Evolutionary conservation across 2,888 invertebrate species (phyloP), one percentile per base, ranked within the genome.

Genomic region (Spicauda simplicius): DNA sequence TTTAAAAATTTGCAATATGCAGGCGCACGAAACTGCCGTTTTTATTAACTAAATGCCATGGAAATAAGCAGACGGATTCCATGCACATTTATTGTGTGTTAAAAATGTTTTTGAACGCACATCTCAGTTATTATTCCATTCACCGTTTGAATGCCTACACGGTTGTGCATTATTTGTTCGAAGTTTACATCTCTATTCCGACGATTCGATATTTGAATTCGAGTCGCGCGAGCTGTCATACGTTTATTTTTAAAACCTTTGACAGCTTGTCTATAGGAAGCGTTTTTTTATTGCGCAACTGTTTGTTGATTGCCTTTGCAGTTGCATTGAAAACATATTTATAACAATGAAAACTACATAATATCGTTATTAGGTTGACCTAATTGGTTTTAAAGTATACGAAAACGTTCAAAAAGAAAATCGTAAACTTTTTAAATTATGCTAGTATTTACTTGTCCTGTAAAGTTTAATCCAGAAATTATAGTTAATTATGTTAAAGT

Each of bases 181-280:
- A 45, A 45, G 45, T 45, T 45, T 45, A 45, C 45, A 45, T 45
- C n/a, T 45, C 45, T 45, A 45, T 45, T 45, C n/a, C 48, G 16
- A 25, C 20, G n/a, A 16, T 48, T 59, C 59, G 48, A 59, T 16
- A 59, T 59, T 30, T 48, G 48, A 50, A 30, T 50, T 59, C 11
- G 20, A 25, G 48, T 19, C 20, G 48, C 20, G 59, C 59, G 48
- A 30, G 59, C 30, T 50, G 59, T 30, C 48, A 59, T 7, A 25
- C 48, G 58, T 58, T 58, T 48, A 48, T 58, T 58, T 58, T 45
- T 45, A 58, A 58, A 57, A 58, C 45, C 5, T 48, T 45, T 59
- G 59, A 59, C 59, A 59, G 48, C 48, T 59, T 48, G 45, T 58
- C 58, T 48, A 58, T 59, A 25, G 30, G 25, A 58, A 58, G 45